Evolutionary conservation across 2,113 vertebrate genomes (phyloP).

Genomic region (Addax nasomaculatus): DNA sequence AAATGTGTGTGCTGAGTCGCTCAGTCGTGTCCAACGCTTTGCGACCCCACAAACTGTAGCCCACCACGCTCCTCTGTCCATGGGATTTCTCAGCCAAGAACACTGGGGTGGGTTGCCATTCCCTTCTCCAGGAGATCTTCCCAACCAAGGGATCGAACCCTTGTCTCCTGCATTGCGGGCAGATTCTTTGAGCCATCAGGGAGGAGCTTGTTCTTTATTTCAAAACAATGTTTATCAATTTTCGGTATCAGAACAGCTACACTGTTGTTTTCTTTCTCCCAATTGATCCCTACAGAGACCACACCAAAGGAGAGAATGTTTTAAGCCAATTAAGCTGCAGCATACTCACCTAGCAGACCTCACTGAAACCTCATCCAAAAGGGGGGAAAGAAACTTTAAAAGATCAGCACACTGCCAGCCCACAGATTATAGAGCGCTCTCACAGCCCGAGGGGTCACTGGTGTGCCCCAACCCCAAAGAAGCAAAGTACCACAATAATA

Average conservation of each 20-base stretch:
- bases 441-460: neutral
- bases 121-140: neutral
- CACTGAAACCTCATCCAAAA: conserved; percentile 18
- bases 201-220: conserved; percentile 81
- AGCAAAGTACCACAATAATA: conserved; percentile 64
- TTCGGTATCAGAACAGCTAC: conserved; percentile 83
- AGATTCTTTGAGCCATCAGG: neutral
- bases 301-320: conserved; percentile 63
- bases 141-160: neutral
- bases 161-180: neutral
- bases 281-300: conserved; percentile 60
- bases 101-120: neutral
- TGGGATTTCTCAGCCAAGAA: neutral
- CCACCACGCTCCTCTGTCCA: too few species aligned
- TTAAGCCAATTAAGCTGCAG: conserved; percentile 62
- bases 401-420: conserved; percentile 33
- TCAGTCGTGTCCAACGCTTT: too few species aligned
- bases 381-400: neutral
- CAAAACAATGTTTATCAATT: conserved; percentile 78
- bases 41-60: rapidly evolving
- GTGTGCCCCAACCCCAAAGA: neutral
- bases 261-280: conserved; percentile 58
- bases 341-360: neutral
- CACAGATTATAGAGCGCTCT: conserved; percentile 22
- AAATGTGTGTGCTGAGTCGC: too few species aligned